Evolutionary conservation across 2,113 vertebrate genomes (phyloP).

Genomic region (Aegithalos caudatus): DNA sequence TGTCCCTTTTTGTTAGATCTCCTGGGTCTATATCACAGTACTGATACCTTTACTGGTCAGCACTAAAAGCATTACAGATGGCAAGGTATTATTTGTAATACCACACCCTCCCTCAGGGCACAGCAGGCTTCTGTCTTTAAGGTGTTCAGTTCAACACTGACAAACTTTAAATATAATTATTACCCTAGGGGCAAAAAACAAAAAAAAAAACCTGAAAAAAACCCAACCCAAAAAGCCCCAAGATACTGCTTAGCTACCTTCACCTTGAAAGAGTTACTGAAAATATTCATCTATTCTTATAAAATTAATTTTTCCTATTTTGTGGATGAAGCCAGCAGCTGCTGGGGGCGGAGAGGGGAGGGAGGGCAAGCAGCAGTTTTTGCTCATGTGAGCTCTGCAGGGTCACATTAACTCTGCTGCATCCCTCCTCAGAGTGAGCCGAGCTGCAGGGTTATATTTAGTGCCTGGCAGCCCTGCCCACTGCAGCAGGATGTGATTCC

Average conservation of each 20-base stretch:
- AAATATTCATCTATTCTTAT: not conserved
- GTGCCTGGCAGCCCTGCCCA: constrained; percentile 18
- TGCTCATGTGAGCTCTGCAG: not conserved
- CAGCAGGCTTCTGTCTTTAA: not conserved
- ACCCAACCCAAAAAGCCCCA: not conserved
- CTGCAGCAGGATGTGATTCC: not conserved
- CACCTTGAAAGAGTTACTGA: not conserved
- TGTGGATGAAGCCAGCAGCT: not conserved
- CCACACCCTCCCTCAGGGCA: not conserved
- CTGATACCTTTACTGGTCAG: not conserved
- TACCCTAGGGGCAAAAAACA: not conserved
- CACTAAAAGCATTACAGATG: not conserved
- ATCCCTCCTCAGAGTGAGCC: not conserved
- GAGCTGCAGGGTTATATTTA: not conserved
- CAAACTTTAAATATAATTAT: not conserved
- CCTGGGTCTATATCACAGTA: not conserved
- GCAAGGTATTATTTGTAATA: not conserved
- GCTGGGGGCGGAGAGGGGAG: not conserved
- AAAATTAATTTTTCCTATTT: not conserved
- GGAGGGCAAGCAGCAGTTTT: not conserved
- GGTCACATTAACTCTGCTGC: not conserved
- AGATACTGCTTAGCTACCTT: not conserved
- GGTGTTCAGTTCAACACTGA: not conserved
- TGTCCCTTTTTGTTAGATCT: not conserved
- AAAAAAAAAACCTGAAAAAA: not conserved